Conservation (phyloP, 1,140 invertebrate species). For the Drosophila murphyi region DNA sequence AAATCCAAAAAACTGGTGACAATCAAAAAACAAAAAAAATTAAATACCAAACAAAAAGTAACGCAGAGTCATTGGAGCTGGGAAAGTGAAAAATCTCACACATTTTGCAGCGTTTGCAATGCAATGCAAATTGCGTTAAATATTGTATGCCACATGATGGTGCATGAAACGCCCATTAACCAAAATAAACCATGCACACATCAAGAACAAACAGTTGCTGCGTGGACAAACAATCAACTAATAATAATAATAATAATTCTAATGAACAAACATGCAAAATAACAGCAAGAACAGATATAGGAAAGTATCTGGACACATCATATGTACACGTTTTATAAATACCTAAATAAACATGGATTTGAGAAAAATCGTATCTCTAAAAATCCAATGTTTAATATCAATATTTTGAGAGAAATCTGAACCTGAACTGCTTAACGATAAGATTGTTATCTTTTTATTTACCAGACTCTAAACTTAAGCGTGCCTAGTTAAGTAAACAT, state of each 20-base stretch:
- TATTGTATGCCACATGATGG: conserved; percentile 13
- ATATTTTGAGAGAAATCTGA: too few relatives aligned
- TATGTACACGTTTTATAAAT: too few relatives aligned
- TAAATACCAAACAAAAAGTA: neutral
- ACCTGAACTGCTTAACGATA: too few relatives aligned
- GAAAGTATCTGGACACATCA: neutral
- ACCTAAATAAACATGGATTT: too few relatives aligned
- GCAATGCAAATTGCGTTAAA: conserved; percentile 32
- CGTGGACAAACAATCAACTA: too few relatives aligned
- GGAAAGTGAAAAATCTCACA: conserved; percentile 55
- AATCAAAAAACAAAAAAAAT: neutral
- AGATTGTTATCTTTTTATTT: neutral
- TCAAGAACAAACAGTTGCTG: too few relatives aligned
- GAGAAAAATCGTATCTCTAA: too few relatives aligned
- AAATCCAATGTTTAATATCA: too few relatives aligned
- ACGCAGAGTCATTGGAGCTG: conserved; percentile 30
- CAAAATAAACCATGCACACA: neutral
- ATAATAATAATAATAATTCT: too few relatives aligned
- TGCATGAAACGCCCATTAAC: conserved; percentile 14
- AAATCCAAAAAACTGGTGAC: conserved; percentile 1
- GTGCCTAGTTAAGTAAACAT: neutral
- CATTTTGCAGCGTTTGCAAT: conserved; percentile 34
- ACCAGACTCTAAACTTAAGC: neutral
- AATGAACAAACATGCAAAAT: too few relatives aligned
- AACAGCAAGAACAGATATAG: neutral